phyloP scores from a whole-genome alignment of 2,113 vertebrate genomes.

The Eupsittula cactorum region DNA sequence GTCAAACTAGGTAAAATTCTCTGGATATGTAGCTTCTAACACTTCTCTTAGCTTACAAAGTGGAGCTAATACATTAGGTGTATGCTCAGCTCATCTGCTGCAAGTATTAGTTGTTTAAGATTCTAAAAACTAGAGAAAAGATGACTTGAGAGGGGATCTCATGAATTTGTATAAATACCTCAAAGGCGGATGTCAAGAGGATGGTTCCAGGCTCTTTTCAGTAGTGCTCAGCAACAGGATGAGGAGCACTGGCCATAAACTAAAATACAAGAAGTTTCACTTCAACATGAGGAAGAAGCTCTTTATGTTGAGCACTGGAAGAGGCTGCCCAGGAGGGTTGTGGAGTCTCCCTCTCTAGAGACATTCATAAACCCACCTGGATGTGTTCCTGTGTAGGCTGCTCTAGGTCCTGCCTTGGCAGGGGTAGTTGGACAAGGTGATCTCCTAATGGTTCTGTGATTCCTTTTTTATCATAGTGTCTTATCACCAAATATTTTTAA shows the following conservation, averaged over 20 bases:
- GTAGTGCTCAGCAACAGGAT: neutral
- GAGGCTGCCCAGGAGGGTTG: neutral
- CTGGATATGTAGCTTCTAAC: neutral
- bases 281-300: neutral
- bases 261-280: neutral
- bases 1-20: neutral
- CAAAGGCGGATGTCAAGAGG: neutral
- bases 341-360: neutral
- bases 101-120: neutral
- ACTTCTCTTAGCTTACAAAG: neutral
- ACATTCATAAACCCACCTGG: neutral
- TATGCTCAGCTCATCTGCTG: neutral
- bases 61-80: neutral
- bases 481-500: neutral
- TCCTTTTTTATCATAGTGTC: neutral
- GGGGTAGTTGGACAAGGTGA: neutral
- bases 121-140: neutral
- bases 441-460: neutral
- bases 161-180: neutral
- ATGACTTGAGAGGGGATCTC: neutral
- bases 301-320: neutral
- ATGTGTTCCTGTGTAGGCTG: neutral
- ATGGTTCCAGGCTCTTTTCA: neutral
- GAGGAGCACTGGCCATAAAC: neutral
- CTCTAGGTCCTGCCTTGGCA: neutral